Base-by-base conservation (phyloP, 64 coral and sea anemone species). In the Anthopleura sola region DNA sequence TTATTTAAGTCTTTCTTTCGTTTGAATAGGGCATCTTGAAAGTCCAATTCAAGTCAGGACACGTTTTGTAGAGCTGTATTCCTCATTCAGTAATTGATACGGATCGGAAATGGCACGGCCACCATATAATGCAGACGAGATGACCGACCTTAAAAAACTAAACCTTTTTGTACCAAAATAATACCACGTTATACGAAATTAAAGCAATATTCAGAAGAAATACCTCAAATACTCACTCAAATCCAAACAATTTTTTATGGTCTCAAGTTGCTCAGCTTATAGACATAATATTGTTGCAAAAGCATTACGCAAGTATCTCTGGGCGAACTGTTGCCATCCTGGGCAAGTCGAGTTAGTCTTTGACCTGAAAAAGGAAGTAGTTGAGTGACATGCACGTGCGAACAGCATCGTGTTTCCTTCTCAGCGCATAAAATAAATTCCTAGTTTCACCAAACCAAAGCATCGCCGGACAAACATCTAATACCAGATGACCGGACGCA, bases 341-440 rank as follows among this genome's bases (percentile, higher is more conserved):
- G 66, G 66, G 66, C 66, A 71, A 71, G 66, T 71, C 66, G n/a
- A 32, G 66, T 71, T 71, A 29, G 29, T 71, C 29, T 71, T 71
- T 71, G 66, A 71, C 66, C 66, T 34, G 34, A 71, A 71, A 34
- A 7, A 71, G 66, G 66, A 71, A 32, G 66, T 32, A 17, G 66
- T 71, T 34, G 66, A 71, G 29, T 71, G 66, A 71, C 31, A 71
- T 71, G 66, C 66, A 71, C 66, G 66, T 71, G 66, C 66, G 3
- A 71, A 71, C 13, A 31, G 10, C 23, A 32, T 32, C 66, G 3
- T 11, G 28, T 71, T 71, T 71, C 66, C 26, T 28, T 71, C 66
- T 71, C 66, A 71, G 66, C 66, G 15, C 66, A 71, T 12, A 71
- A 9, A 64, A 18, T 66, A 28, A 66, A 66, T 66, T 28, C 60